Base-by-base conservation (phyloP, 53 echinoderm and acorn worm species). In the Astropecten irregularis region DNA sequence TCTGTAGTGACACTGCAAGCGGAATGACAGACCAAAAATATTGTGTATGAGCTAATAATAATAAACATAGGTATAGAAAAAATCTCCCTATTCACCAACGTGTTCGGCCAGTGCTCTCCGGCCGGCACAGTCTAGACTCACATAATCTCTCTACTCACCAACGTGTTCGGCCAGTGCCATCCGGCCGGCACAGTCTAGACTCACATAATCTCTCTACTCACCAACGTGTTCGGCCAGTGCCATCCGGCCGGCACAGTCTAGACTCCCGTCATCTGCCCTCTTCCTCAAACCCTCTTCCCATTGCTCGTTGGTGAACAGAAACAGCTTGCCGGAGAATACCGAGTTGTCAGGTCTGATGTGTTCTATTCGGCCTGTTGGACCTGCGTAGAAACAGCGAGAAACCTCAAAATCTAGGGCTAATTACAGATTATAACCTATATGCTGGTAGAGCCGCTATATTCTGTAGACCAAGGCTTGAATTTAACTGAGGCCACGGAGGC, bases 1-100 rank as follows among this genome's bases (percentile, higher is more conserved):
- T 86, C 4, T 83, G 50, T 7, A 95, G 85, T 19, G 42, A 63
- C 42, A 92, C 95, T 95, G 85, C 22, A 71, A 69, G 44, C n/a
- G n/a, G n/a, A n/a, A n/a, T n/a, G n/a, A n/a, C n/a, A n/a, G n/a
- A n/a, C n/a, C n/a, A n/a, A n/a, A 14, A 22, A 69, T 36, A 77
- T 30, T 66, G 6, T n/a, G n/a, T n/a, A n/a, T n/a, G n/a, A n/a
- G n/a, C n/a, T n/a, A n/a, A n/a, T n/a, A n/a, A n/a, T n/a, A 66
- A 6, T 31, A 66, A 28, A 44, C 46, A 7, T 9, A 44, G 46
- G 46, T 44, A 9, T 9, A 44, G n/a, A n/a, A n/a, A n/a, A n/a
- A n/a, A n/a, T n/a, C n/a, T n/a, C n/a, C n/a, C n/a, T 7, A 27
- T 62, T 79, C 31, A 79, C 79, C 79, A 14, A 79, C 79, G 20